Evolutionary conservation across 2,888 invertebrate species (phyloP), one percentile per base, ranked within the genome.

Genomic region (Isoperla grammatica): DNA sequence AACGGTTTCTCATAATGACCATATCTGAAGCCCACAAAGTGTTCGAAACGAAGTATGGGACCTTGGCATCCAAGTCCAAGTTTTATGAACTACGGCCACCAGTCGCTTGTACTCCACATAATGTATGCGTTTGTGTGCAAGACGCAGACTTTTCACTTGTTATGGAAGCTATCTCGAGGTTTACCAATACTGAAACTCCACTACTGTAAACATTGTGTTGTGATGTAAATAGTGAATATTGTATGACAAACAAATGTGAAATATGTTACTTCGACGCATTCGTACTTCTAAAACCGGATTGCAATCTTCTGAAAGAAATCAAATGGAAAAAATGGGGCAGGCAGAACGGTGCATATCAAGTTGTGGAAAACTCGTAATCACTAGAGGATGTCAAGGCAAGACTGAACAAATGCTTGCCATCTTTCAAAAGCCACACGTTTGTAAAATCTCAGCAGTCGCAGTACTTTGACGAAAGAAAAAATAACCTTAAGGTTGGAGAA

Each of bases 61-160:
- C 46, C 23, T 45, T 17, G 45, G 29, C 45, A 13, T 2, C 29
- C 29, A 37, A 29, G 35, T 45, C 57, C 22, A 20, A 20, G 45
- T 57, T 57, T 35, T 57, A 57, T 20, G 46, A 57, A 46, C 23
- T 57, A 17, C 29, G 48, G 17, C 57, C 57, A 13, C 23, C 48
- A 15, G 37, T 61, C 13, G 20, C 57, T 46, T 20, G 15, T 29
- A 61, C 49, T 37, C 20, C 62, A 23, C 57, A 62, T 20, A 54
- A 42, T 43, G 62, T 62, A 39, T 62, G 61, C 54, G 61, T 63
- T 1, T 62, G 62, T 40, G 58, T 37, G 29, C 17, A 46, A 45
- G 57, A 57, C 23, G 49, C 45, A 58, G 58, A 61, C 39, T 37
- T 54, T 29, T 58, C 57, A 40, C 45, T 62, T 23, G 53, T 61